phyloP scores from a whole-genome alignment of 2,113 vertebrate genomes.

The Mixornis gularis region DNA sequence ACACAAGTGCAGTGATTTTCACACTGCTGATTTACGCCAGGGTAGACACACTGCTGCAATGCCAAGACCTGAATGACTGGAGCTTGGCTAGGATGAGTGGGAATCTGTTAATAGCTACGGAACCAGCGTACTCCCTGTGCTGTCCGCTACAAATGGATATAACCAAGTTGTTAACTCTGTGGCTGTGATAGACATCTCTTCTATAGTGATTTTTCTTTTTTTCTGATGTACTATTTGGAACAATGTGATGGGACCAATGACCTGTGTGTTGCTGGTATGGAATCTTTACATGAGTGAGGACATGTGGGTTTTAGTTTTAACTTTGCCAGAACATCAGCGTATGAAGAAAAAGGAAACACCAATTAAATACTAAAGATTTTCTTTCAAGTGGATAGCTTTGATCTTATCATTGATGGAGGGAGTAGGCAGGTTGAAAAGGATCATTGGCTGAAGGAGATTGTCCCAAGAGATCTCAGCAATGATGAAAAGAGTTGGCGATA shows the following conservation, averaged over 20 bases:
- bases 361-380: constrained; percentile 36
- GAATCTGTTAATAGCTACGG: neutral
- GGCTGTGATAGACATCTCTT: neutral
- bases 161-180: neutral
- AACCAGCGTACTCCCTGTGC: neutral
- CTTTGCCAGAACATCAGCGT: neutral
- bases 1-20: neutral
- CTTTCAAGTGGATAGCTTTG: constrained; percentile 49
- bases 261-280: neutral
- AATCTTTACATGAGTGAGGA: neutral
- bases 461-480: neutral
- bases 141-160: neutral
- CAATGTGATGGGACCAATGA: neutral
- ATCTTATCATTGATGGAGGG: constrained; percentile 7
- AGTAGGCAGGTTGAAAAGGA: constrained; percentile 9
- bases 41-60: neutral
- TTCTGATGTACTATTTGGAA: neutral
- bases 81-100: neutral
- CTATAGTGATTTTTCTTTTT: neutral
- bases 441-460: neutral
- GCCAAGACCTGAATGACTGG: constrained; percentile 9
- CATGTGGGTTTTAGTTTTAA: neutral
- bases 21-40: neutral
- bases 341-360: neutral
- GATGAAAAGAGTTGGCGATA: constrained; percentile 23